These are phyloP conservation scores for Lota lota DNA, from an alignment of 2,113 vertebrate species.

Conservation along the genomic window DNA sequence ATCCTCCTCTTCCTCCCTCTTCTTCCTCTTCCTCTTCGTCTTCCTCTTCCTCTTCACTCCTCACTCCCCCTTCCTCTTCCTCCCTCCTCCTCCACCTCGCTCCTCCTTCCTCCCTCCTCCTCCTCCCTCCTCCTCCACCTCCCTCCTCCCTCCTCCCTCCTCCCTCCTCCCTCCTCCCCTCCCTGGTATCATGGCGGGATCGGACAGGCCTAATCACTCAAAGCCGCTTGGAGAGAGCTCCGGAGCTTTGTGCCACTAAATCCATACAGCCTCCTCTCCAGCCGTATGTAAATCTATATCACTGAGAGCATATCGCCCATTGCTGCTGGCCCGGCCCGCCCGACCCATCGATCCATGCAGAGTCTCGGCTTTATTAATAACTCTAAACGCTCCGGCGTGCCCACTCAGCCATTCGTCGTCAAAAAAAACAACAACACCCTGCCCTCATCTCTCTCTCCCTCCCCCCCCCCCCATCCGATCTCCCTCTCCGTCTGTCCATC, in stretches of 20 bases:
- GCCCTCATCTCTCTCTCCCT: slow-evolving; percentile 23
- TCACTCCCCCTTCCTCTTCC: not conserved
- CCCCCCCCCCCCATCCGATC: slow-evolving; percentile 13
- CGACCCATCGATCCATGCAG: slow-evolving; percentile 53
- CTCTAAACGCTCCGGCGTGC: slow-evolving; percentile 52
- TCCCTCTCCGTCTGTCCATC: slow-evolving; percentile 24
- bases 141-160: slow-evolving; percentile 12
- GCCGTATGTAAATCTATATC: slow-evolving; percentile 67
- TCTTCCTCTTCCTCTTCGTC: not conserved
- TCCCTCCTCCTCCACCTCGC: not conserved
- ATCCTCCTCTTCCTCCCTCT: not conserved
- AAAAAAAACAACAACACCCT: slow-evolving; percentile 22
- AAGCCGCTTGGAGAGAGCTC: slow-evolving; percentile 30
- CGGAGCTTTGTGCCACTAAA: slow-evolving; percentile 52
- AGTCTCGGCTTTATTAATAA: slow-evolving; percentile 71
- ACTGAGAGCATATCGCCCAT: slow-evolving; percentile 45
- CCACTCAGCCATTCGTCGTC: slow-evolving; percentile 58
- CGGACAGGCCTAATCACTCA: slow-evolving; percentile 57
- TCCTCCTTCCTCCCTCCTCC: slow-evolving; percentile 9
- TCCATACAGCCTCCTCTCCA: slow-evolving; percentile 51
- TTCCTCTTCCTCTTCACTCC: not conserved
- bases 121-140: not conserved
- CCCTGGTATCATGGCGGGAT: slow-evolving; percentile 7
- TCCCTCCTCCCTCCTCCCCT: not conserved
- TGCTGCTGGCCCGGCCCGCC: slow-evolving; percentile 20